Base-by-base conservation (phyloP, 1,140 invertebrate species). In the Armadillidium nasatum region DNA sequence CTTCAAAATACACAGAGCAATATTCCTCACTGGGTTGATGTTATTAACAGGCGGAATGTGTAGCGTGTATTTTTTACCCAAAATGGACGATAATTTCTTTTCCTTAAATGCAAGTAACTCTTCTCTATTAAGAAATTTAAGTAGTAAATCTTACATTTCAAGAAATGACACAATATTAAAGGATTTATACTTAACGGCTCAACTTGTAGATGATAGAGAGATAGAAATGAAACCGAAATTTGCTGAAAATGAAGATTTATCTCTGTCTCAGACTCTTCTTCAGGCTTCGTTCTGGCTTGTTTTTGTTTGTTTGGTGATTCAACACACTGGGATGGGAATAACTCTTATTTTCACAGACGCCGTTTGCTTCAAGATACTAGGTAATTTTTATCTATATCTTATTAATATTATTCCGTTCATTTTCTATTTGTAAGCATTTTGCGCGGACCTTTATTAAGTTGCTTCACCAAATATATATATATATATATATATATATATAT, bases 1-100 rank as follows among this genome's bases (percentile, higher is more conserved):
- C 46, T 76, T 78, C 73, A 76, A 78, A 23, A 54, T 78, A 7
- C 74, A 80, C 68, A 71, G 71, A 15, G 68, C 66, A 23, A 23
- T 80, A 9, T 80, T 78, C 44, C 10, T 78, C 21, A 21, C 21
- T 10, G 72, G 72, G 22, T 23, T 78, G 71, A 10, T 74, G 0
- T 45, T 66, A 4, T 54, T 78, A 11, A 76, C 44, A 19, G 9
- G 43, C 2, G 50, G 50, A 19, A 60, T 60, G 50, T 60, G 50
- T 7, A 15, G 50, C 50, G 11, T 60, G 11, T 60, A 60, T 19
- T 60, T 60, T 13, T 19, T 60, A 13, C 50, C 50, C 1, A 4
- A 13, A 60, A 60, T 60, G 50, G 7, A 60, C 1, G 50, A 13
- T 15, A 60, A 60, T 15, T 2, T 19, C 7, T 60, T 7, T 60